Percentiles rank a stretch among this genome's conserved stretches.
These are phyloP conservation scores for Drosophila merina DNA, from an alignment of 2,888 invertebrate genomes.

Conservation along the genomic window DNA sequence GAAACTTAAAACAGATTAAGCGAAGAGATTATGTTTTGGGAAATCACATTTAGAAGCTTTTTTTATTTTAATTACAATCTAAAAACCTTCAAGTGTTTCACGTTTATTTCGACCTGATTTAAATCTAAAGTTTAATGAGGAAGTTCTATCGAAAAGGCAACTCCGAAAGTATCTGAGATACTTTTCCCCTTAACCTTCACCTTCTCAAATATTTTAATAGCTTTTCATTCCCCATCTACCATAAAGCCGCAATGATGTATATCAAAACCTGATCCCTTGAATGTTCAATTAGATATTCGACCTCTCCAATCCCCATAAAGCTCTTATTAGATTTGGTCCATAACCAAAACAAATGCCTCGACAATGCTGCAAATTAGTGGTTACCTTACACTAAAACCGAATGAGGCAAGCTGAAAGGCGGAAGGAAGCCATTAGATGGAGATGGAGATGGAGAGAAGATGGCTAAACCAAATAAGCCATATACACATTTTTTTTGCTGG, in stretches of 20 bases:
- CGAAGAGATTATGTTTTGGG: not conserved
- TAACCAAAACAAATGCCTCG: constrained; percentile 36
- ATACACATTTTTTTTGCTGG: constrained; percentile 44
- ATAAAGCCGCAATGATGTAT: not conserved
- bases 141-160: no score
- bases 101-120: not conserved
- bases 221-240: not conserved
- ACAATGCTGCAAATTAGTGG: constrained; percentile 43
- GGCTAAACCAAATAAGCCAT: constrained; percentile 46
- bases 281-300: constrained; percentile 8
- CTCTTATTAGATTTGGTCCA: constrained; percentile 32
- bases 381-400: constrained; percentile 38
- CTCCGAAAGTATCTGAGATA: not conserved
- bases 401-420: constrained; percentile 16
- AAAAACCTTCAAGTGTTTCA: not conserved
- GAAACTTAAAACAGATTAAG: not conserved
- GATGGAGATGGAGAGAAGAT: not conserved
- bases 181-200: not conserved
- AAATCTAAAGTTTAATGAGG: not conserved
- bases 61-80: not conserved
- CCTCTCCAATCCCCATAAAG: constrained; percentile 16
- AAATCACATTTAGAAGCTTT: not conserved
- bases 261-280: constrained; percentile 1
- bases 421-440: constrained; percentile 16
- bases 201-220: not conserved